These are phyloP conservation scores for Helicolenus hilgendorfi DNA, from an alignment of 2,797 vertebrate genomes.

Conservation along the genomic window DNA sequence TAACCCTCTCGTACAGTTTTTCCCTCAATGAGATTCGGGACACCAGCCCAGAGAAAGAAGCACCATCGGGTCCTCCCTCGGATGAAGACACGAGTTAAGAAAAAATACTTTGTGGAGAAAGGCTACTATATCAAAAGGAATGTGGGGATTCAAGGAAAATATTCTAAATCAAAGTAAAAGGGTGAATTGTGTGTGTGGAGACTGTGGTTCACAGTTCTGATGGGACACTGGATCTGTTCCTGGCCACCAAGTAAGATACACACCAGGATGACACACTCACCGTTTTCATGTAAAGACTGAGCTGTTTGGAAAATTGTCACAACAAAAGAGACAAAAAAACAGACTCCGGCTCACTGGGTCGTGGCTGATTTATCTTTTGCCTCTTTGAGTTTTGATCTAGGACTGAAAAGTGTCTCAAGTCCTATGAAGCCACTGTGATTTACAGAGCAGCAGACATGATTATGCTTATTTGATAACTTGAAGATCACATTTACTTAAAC, in stretches of 20 bases:
- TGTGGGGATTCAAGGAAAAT: not conserved
- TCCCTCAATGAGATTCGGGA: not conserved
- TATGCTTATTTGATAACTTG: not conserved
- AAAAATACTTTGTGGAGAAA: not conserved
- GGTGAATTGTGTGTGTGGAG: not conserved
- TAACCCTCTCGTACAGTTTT: not conserved
- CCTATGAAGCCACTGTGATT: conserved; percentile 6
- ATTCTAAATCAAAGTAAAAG: not conserved
- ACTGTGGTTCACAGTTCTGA: not conserved
- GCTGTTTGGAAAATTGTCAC: not conserved
- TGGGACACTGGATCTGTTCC: not conserved
- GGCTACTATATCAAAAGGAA: not conserved
- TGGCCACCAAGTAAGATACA: not conserved
- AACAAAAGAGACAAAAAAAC: not conserved
- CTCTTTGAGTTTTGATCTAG: not conserved
- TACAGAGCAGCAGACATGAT: not conserved
- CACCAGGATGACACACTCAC: not conserved
- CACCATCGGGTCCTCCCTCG: not conserved
- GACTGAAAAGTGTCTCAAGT: not conserved
- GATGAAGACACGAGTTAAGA: not conserved
- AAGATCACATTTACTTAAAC: not conserved
- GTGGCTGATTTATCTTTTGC: not conserved
- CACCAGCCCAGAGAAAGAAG: not conserved
- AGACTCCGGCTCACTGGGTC: not conserved
- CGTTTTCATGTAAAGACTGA: not conserved